Base-by-base conservation (phyloP, 2,888 invertebrate species). In the Seladonia tumulorum region DNA sequence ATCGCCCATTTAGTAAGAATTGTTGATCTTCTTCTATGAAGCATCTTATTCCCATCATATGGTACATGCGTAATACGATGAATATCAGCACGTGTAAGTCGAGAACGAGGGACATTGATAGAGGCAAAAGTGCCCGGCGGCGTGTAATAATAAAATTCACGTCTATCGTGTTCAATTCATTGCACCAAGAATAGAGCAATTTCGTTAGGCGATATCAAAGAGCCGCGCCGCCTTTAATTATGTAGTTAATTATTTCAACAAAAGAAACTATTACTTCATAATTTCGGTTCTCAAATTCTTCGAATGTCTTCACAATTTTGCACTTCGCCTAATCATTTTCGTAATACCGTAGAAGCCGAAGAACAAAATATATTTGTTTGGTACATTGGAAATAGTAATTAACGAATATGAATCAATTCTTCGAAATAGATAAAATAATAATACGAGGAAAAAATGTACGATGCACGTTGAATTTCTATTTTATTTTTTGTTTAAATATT, bases 51-150 rank as follows among this genome's bases (percentile, higher is more conserved):
- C 35, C 25, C n/a, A 42, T 75, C 53, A 63, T 80, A n/a, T 39
- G n/a, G 16, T 42, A 14, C 53, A 45, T 75, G 35, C 81, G 57
- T 60, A 76, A 16, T 47, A 57, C 49, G 42, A 75, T 66, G 66
- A 84, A 80, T 71, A 74, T 76, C 25, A 79, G 53, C 85, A 82
- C 76, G 25, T 72, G 79, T 66, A 74, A 76, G 60, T 16, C 60
- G 83, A 77, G 53, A 77, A 70, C 47, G 35, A 73, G 79, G 68
- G 60, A 76, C 83, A 73, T 70, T 85, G 70, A 83, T 80, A 75
- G 75, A 72, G 29, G 53, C 68, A 76, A 83, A 74, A 71, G 76
- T 63, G 71, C 71, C 75, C 74, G 84, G 74, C 84, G 25, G 60
- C 57, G 70, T 63, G 66, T 77, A 42, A 77, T 70, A 49, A 77